These are phyloP conservation scores for Propithecus perrieri DNA, from an alignment of 2,797 vertebrate species.

Conservation along the genomic window DNA sequence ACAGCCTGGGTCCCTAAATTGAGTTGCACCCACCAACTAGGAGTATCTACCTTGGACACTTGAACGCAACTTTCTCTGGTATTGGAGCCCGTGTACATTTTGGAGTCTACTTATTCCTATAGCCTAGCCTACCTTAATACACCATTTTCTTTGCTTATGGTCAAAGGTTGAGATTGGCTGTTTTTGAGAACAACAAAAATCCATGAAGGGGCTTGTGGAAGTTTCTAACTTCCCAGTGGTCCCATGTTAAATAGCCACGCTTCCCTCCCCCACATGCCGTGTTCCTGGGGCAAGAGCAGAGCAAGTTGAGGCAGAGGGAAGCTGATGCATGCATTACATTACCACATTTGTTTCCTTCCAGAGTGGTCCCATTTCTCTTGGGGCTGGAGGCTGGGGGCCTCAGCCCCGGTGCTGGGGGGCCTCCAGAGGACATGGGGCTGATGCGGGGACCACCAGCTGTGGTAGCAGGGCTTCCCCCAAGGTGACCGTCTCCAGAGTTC, in stretches of 20 bases:
- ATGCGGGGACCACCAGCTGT: slow-evolving; percentile 84
- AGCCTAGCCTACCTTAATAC: not conserved
- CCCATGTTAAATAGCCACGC: not conserved
- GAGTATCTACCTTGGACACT: not conserved
- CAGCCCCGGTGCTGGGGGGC: slow-evolving; percentile 82
- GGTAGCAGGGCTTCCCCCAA: slow-evolving; percentile 75
- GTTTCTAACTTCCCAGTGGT: not conserved
- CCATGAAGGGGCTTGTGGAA: not conserved
- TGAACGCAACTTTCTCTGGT: not conserved
- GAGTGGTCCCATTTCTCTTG: slow-evolving; percentile 84
- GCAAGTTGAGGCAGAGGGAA: not conserved
- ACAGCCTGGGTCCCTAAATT: not conserved
- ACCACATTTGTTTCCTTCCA: slow-evolving; percentile 94
- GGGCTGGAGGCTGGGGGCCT: slow-evolving; percentile 90
- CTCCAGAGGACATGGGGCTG: slow-evolving; percentile 78
- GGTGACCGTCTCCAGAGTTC: slow-evolving; percentile 78
- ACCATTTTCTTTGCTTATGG: not conserved
- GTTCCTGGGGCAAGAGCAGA: not conserved
- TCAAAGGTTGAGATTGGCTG: not conserved
- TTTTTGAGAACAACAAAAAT: not conserved
- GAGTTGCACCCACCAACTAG: not conserved
- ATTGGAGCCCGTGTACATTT: not conserved
- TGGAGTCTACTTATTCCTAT: not conserved
- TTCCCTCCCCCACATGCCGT: accelerated
- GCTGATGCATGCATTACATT: slow-evolving; percentile 73